phyloP scores from a whole-genome alignment of 2,113 vertebrate species.

The Bubo bubo region DNA sequence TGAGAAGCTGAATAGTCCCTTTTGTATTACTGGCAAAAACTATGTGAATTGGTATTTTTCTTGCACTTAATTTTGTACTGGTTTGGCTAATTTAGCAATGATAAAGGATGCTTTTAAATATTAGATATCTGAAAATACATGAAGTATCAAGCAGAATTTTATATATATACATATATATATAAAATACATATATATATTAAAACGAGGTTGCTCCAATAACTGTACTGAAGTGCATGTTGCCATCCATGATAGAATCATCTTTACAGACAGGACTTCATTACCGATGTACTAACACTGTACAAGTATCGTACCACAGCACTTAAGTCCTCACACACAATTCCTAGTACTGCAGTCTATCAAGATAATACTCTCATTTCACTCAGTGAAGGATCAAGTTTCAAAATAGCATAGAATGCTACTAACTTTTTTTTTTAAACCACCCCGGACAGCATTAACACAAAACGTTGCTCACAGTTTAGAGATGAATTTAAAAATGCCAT shows the following conservation, averaged over 20 bases:
- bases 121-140: conserved; percentile 2
- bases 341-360: not conserved
- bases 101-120: conserved; percentile 49
- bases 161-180: not conserved
- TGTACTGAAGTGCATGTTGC: not conserved
- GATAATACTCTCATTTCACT: not conserved
- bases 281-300: not conserved
- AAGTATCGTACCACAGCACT: not conserved
- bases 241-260: not conserved
- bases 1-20: conserved; percentile 17
- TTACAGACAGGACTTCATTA: not conserved
- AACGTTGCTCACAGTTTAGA: not conserved
- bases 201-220: not conserved
- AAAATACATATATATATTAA: not conserved
- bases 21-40: conserved; percentile 20
- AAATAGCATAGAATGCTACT: not conserved
- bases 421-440: not conserved
- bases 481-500: not conserved
- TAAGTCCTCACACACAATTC: not conserved
- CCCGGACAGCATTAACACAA: rapidly evolving
- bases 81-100: conserved; percentile 44
- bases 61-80: conserved; percentile 59
- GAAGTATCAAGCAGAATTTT: not conserved
- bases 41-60: not conserved
- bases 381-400: not conserved